These are phyloP conservation scores for Alcis repandata DNA, from an alignment of 2,888 invertebrate genomes.

Conservation along the genomic window DNA sequence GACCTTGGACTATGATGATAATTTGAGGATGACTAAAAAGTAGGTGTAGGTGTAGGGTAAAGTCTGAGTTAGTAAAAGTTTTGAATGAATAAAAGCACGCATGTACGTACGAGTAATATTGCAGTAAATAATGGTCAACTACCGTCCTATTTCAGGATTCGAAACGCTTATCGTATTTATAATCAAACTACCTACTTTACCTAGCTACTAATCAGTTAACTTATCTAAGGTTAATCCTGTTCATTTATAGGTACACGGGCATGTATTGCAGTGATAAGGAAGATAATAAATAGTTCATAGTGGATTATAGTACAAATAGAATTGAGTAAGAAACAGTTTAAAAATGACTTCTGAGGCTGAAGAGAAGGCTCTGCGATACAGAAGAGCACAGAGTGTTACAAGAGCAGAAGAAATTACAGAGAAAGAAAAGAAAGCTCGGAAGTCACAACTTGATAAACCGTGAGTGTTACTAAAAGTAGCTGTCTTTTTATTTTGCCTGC, in stretches of 20 bases:
- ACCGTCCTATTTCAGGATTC: neutral
- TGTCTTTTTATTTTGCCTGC: neutral
- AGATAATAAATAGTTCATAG: slow-evolving; percentile 32
- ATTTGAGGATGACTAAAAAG: neutral
- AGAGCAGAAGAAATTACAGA: slow-evolving; percentile 95
- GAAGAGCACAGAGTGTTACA: slow-evolving; percentile 94
- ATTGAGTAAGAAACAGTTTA: slow-evolving; percentile 23
- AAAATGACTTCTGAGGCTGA: slow-evolving; percentile 73
- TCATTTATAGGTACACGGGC: slow-evolving; percentile 25
- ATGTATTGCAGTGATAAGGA: slow-evolving; percentile 34
- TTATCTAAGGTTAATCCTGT: slow-evolving; percentile 29
- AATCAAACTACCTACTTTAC: slow-evolving; percentile 10
- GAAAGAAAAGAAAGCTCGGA: slow-evolving; percentile 92
- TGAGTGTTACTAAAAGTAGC: slow-evolving; percentile 82
- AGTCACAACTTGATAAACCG: slow-evolving; percentile 95
- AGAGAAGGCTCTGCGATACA: slow-evolving; percentile 87
- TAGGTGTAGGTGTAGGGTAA: neutral
- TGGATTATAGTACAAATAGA: slow-evolving; percentile 17
- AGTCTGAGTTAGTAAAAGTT: neutral
- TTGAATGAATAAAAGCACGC: neutral
- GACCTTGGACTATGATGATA: slow-evolving; percentile 22
- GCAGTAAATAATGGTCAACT: neutral
- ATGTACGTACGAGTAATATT: neutral
- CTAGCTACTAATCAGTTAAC: slow-evolving; percentile 6
- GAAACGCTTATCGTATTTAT: slow-evolving; percentile 4